Percentiles rank a stretch among this genome's conserved stretches.
phyloP scores from a whole-genome alignment of 2,113 vertebrate genomes.

The Formicarius rufipectus region DNA sequence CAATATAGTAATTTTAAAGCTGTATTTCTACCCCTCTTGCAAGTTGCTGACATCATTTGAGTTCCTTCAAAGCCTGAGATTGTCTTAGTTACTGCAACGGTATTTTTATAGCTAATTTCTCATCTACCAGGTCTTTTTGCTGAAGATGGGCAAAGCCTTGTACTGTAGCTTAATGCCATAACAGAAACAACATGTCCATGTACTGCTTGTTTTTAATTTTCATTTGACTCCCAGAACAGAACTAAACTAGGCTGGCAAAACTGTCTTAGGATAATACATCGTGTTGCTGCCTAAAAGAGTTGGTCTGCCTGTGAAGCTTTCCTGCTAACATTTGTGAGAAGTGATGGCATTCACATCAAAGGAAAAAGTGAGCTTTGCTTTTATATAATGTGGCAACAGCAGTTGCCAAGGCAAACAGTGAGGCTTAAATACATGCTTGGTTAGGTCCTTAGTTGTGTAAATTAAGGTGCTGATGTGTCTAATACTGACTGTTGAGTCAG shows the following conservation, averaged over 20 bases:
- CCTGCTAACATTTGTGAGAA: not conserved
- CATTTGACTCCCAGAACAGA: not conserved
- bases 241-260: not conserved
- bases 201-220: not conserved
- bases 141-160: not conserved
- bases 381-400: not conserved
- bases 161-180: not conserved
- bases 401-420: slow-evolving; percentile 11
- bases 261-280: not conserved
- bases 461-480: not conserved
- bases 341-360: not conserved
- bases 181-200: not conserved
- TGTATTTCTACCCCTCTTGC: not conserved
- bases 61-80: not conserved
- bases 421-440: not conserved
- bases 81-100: not conserved
- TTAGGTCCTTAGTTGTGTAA: slow-evolving; percentile 1
- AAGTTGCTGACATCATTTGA: not conserved
- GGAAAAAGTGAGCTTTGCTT: not conserved
- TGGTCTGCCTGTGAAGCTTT: not conserved
- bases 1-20: not conserved
- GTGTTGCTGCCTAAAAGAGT: not conserved
- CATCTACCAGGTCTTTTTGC: not conserved
- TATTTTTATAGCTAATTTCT: not conserved
- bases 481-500: not conserved